phyloP scores from a whole-genome alignment of 2,113 vertebrate species.

The Oreochromis aureus region DNA sequence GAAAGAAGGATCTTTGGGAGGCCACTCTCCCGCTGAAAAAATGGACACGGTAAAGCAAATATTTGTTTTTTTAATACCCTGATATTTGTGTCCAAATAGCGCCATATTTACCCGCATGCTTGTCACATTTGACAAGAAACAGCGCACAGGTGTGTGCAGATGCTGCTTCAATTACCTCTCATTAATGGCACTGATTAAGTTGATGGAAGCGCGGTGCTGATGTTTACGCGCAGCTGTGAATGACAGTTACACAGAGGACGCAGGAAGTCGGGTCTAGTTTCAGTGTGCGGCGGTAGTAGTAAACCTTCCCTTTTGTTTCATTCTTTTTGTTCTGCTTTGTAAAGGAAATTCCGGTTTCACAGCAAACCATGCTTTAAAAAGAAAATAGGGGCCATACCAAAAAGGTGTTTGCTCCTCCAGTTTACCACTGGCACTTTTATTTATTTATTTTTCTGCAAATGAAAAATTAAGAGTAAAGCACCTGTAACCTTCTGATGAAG shows the following conservation, averaged over 20 bases:
- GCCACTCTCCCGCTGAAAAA: slow-evolving; percentile 82
- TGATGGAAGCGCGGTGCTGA: background rate
- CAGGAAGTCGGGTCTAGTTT: slow-evolving; percentile 43
- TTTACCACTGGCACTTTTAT: background rate
- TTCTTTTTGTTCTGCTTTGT: background rate
- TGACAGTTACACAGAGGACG: slow-evolving; percentile 29
- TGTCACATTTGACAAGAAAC: background rate
- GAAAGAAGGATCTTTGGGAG: slow-evolving; percentile 76
- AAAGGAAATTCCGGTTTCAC: slow-evolving; percentile 24
- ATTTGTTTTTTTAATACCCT: background rate
- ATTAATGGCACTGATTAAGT: background rate
- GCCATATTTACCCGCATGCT: background rate
- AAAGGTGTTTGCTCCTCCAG: background rate
- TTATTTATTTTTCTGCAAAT: background rate
- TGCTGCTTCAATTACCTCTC: background rate
- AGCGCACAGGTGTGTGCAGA: background rate
- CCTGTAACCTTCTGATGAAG: background rate
- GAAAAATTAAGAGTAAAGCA: background rate
- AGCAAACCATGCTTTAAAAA: background rate
- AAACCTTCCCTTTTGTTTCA: slow-evolving; percentile 41
- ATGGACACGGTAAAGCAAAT: slow-evolving; percentile 85
- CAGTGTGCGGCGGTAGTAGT: slow-evolving; percentile 3
- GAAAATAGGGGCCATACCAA: background rate
- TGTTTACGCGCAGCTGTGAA: slow-evolving; percentile 17
- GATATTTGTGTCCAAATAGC: background rate